phyloP scores from a whole-genome alignment of 1,140 invertebrate genomes.

The Drosophila sucinea region DNA sequence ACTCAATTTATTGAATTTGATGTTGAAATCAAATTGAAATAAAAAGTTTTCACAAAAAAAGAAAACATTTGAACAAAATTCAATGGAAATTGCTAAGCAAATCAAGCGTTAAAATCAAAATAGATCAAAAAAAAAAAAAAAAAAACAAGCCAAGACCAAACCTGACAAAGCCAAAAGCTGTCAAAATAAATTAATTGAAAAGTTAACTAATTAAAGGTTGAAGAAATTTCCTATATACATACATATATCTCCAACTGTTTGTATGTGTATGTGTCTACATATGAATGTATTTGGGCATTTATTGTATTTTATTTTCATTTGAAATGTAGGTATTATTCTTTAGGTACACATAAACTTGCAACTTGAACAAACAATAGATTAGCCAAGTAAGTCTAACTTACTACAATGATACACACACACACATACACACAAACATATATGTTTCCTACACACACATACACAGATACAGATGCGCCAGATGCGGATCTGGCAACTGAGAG shows the following conservation, averaged over 20 bases:
- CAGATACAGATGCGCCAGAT: slow-evolving; percentile 14
- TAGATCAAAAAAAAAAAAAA: not conserved
- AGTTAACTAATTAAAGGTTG: slow-evolving; percentile 42
- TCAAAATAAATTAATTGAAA: slow-evolving; percentile 54
- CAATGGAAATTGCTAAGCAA: slow-evolving; percentile 31
- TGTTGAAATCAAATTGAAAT: slow-evolving; percentile 14
- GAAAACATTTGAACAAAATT: slow-evolving; percentile 18
- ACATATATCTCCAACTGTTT: not conserved
- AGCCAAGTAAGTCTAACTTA: slow-evolving; percentile 59
- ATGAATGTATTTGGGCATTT: not conserved
- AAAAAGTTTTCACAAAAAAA: slow-evolving; percentile 6
- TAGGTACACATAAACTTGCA: slow-evolving; percentile 38
- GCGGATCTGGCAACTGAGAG: slow-evolving; percentile 7
- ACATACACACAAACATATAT: slow-evolving; percentile 21
- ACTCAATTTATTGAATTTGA: slow-evolving; percentile 11
- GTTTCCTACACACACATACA: slow-evolving; percentile 3
- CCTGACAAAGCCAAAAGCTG: slow-evolving; percentile 24
- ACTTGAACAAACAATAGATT: slow-evolving; percentile 35
- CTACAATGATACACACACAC: slow-evolving; percentile 44
- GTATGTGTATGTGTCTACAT: not conserved
- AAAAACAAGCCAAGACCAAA: not conserved
- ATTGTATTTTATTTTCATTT: slow-evolving; percentile 14
- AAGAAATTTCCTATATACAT: slow-evolving; percentile 21
- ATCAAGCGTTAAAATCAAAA: slow-evolving; percentile 16
- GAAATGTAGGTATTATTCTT: slow-evolving; percentile 16